Evolutionary conservation across 2,888 invertebrate genomes (phyloP).

Genomic region (Melanchra persicariae): DNA sequence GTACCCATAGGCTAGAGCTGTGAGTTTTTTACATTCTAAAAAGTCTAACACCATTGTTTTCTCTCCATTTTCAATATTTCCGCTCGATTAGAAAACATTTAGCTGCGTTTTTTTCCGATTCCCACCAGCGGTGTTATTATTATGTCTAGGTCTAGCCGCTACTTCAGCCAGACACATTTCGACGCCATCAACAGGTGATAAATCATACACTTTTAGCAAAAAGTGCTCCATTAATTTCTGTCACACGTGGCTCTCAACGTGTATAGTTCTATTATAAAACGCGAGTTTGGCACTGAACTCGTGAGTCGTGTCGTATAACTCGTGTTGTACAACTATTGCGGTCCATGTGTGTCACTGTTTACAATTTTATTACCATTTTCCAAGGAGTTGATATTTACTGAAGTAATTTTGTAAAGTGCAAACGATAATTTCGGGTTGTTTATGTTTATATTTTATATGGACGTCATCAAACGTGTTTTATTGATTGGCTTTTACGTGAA

Average conservation of each 20-base stretch:
- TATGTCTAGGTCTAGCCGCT: background rate
- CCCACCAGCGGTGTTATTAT: background rate
- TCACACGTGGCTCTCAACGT: slow-evolving; percentile 47
- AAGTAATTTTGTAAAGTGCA: slow-evolving; percentile 36
- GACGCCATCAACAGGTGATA: slow-evolving; percentile 12
- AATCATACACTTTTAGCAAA: slow-evolving; percentile 42
- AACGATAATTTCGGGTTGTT: slow-evolving; percentile 36
- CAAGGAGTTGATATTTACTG: slow-evolving; percentile 21
- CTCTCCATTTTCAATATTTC: slow-evolving; percentile 9
- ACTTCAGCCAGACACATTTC: background rate
- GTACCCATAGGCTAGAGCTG: background rate
- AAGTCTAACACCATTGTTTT: background rate
- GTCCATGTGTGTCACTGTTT: slow-evolving; percentile 32
- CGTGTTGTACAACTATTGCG: slow-evolving; percentile 28
- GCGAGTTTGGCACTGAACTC: slow-evolving; percentile 47
- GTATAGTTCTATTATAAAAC: slow-evolving; percentile 29
- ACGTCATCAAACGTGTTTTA: slow-evolving; percentile 28
- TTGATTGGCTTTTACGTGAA: slow-evolving; percentile 15
- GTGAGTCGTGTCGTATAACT: slow-evolving; percentile 30
- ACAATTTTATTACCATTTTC: slow-evolving; percentile 36
- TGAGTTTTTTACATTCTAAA: background rate
- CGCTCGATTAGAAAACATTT: slow-evolving; percentile 14
- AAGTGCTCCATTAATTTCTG: slow-evolving; percentile 39
- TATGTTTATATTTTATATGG: slow-evolving; percentile 3
- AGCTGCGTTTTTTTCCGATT: background rate